Evolutionary conservation across 2,797 vertebrate genomes (phyloP), one percentile per base, ranked within the genome.

Genomic region (Coendou prehensilis): DNA sequence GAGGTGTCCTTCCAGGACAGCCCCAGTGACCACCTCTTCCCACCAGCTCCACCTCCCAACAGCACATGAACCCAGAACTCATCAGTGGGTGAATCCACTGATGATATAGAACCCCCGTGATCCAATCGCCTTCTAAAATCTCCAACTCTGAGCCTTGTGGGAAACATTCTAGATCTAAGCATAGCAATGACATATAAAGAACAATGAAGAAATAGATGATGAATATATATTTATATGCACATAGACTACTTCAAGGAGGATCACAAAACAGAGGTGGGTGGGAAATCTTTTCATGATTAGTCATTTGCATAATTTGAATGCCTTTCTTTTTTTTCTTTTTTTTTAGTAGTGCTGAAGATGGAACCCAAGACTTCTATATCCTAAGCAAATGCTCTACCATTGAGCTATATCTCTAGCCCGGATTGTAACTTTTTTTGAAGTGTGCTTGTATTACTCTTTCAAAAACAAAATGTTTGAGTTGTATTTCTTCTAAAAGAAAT

Each of bases 401-500:
- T 59, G 9, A 88, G 71, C 10, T 50, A 23, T 15, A 47, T 33
- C 56, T 41, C 56, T 30, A 47, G 3, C 18, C 30, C 47, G 22
- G n/a, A 47, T 28, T 50, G 23, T 14, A 89, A 63, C 37, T 13
- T 50, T n/a, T 87, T 83, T 87, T 86, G 57, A 15, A n/a, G 71
- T 57, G 50, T 69, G 15, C 20, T 94, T 87, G 30, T 26, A 63
- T 76, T 69, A 57, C 37, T 45, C 87, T 93, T 96, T 84, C 63
- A 75, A 93, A 87, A 82, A 33, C 33, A 91, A 86, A 96, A 94
- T 75, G 88, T 67, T 17, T 41, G 50, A 82, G 28, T 63, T 89
- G 14, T 79, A n/a, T 61, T 95, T 96, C 50, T 90, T 93, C 89
- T 75, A 67, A 93, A 93, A 41, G 67, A 76, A 64, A 3, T 71